phyloP scores from a whole-genome alignment of 2,888 invertebrate genomes.

The Hesperia comma region DNA sequence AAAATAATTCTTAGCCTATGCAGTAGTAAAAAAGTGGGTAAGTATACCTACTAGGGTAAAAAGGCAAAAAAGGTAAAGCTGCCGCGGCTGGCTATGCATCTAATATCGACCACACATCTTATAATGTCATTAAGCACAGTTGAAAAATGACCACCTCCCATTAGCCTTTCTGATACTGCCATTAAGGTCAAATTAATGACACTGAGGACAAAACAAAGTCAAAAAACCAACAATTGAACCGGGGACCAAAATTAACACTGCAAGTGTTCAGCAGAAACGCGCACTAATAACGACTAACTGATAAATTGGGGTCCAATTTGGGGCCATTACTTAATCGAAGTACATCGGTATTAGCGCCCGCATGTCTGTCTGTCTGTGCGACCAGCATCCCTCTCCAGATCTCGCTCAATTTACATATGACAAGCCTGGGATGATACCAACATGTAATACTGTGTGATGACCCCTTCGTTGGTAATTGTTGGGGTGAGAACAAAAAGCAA shows the following conservation, averaged over 20 bases:
- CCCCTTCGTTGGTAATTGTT: neutral
- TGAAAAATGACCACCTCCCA: too few species aligned
- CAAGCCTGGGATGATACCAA: slow-evolving; percentile 41
- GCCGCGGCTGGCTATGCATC: too few species aligned
- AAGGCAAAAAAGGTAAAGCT: too few species aligned
- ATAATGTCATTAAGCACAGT: too few species aligned
- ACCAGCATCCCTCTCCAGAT: slow-evolving; percentile 70
- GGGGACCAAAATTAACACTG: slow-evolving; percentile 16
- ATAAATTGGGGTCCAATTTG: slow-evolving; percentile 78
- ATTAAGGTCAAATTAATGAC: too few species aligned
- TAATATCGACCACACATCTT: too few species aligned
- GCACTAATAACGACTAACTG: slow-evolving; percentile 53
- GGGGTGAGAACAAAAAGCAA: slow-evolving; percentile 19
- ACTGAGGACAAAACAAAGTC: neutral
- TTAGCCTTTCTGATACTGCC: too few species aligned
- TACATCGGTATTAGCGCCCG: slow-evolving; percentile 68
- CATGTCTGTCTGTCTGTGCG: slow-evolving; percentile 57
- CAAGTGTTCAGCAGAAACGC: slow-evolving; percentile 18
- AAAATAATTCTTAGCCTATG: too few species aligned
- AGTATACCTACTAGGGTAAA: too few species aligned
- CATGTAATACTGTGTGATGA: slow-evolving; percentile 23
- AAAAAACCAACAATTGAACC: slow-evolving; percentile 3
- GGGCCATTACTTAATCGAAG: slow-evolving; percentile 70
- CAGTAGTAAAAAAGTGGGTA: too few species aligned
- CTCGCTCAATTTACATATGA: slow-evolving; percentile 68